A percentile compares a stretch with the other conserved stretches of the same genome.
Evolutionary conservation across 2,113 vertebrate species (phyloP).

Genomic region (Jaculus jaculus): DNA sequence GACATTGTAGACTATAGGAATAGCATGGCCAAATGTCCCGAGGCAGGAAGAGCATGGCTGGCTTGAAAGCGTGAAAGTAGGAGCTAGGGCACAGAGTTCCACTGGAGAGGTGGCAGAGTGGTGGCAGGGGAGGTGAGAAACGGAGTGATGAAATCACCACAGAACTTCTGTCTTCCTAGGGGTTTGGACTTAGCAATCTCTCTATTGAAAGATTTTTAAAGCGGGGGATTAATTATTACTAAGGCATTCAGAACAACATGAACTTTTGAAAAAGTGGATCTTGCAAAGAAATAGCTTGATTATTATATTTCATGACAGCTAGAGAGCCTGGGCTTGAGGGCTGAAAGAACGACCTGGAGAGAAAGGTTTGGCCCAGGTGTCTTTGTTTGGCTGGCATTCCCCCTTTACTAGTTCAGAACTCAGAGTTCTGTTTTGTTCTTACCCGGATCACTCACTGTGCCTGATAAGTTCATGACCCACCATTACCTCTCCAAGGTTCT

Average conservation of each 20-base stretch:
- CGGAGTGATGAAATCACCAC: background rate
- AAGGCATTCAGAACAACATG: slow-evolving; percentile 19
- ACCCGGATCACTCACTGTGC: background rate
- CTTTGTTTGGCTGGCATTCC: slow-evolving; percentile 8
- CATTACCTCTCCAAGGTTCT: slow-evolving; percentile 41
- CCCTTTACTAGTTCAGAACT: slow-evolving; percentile 16
- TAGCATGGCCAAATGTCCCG: background rate
- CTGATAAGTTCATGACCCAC: slow-evolving; percentile 58
- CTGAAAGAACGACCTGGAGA: background rate
- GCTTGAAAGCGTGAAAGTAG: background rate
- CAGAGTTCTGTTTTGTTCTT: slow-evolving; percentile 42
- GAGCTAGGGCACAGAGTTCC: background rate
- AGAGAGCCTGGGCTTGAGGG: background rate
- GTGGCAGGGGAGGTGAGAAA: background rate
- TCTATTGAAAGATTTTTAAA: slow-evolving; percentile 31
- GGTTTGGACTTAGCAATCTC: background rate
- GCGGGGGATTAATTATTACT: background rate
- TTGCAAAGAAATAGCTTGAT: slow-evolving; percentile 40
- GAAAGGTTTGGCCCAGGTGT: background rate
- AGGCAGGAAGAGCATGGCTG: background rate
- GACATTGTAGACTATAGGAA: background rate
- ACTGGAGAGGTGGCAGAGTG: background rate
- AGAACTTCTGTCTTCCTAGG: background rate
- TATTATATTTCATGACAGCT: slow-evolving; percentile 1
- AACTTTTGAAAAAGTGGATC: slow-evolving; percentile 30